These are phyloP conservation scores for Neoascia interrupta DNA, from an alignment of 2,888 invertebrate genomes.

Conservation along the genomic window DNA sequence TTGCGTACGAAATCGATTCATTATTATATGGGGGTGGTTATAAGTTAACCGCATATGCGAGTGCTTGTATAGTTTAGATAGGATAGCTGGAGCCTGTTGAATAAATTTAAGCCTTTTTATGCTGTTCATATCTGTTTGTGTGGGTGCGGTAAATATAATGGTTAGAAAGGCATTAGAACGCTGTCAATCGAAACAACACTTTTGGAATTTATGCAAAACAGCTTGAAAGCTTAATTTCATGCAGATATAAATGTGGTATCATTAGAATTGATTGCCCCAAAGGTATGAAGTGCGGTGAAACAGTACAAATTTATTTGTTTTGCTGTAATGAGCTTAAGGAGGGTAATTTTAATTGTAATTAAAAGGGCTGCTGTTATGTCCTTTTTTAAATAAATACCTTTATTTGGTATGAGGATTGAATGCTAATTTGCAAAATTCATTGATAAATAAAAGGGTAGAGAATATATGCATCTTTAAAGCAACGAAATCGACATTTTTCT, in stretches of 20 bases:
- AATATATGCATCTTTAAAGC: no score
- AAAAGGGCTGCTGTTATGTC: no score
- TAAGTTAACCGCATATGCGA: slow-evolving; percentile 11
- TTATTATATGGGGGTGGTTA: slow-evolving; percentile 7
- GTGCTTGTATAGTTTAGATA: no score
- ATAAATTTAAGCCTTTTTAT: slow-evolving; percentile 21
- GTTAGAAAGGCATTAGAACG: slow-evolving; percentile 40
- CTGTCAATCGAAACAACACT: slow-evolving; percentile 56
- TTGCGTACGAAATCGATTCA: slow-evolving; percentile 19
- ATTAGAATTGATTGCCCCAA: slow-evolving; percentile 44
- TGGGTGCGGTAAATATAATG: slow-evolving; percentile 18
- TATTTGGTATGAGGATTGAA: no score
- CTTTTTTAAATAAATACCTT: no score
- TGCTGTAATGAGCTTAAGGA: no score
- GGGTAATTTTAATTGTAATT: slow-evolving; percentile 20
- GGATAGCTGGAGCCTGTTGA: background rate
- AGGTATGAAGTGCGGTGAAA: slow-evolving; percentile 8
- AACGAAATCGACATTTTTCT: no score
- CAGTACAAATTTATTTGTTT: slow-evolving; percentile 35
- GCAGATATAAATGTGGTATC: slow-evolving; percentile 36
- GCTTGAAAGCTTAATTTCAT: slow-evolving; percentile 55
- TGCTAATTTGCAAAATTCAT: no score
- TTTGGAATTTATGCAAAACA: slow-evolving; percentile 41
- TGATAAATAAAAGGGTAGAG: no score
- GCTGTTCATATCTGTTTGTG: background rate